These are phyloP conservation scores for Scartelaos histophorus DNA, from an alignment of 2,113 vertebrate species.

Conservation along the genomic window DNA sequence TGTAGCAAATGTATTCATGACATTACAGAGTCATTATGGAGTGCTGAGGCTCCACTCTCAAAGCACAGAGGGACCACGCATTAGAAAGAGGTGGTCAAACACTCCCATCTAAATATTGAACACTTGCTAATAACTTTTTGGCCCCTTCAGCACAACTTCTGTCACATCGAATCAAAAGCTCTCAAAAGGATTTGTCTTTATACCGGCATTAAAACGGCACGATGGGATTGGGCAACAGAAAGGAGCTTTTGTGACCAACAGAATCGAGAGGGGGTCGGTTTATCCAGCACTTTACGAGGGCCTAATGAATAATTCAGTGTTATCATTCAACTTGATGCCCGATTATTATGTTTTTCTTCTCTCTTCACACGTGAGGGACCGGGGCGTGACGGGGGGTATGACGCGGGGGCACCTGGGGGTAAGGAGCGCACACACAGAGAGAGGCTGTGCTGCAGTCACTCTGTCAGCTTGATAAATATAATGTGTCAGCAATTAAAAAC, in stretches of 20 bases:
- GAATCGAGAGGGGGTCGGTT: constrained; percentile 69
- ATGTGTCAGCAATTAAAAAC: constrained; percentile 96
- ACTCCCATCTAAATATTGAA: constrained; percentile 84
- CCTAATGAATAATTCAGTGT: constrained; percentile 95
- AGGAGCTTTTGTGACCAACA: constrained; percentile 73
- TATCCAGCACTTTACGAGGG: constrained; percentile 80
- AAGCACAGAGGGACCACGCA: constrained; percentile 23
- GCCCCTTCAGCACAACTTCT: constrained; percentile 70
- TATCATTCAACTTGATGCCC: constrained; percentile 83
- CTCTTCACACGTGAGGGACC: constrained; percentile 81
- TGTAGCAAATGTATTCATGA: constrained; percentile 50
- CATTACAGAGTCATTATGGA: constrained; percentile 51
- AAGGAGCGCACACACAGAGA: constrained; percentile 81
- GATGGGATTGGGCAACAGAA: constrained; percentile 75
- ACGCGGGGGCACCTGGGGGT: constrained; percentile 78
- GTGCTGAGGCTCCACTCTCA: constrained; percentile 25
- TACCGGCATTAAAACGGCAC: constrained; percentile 71
- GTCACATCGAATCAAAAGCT: constrained; percentile 69
- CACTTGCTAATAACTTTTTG: constrained; percentile 83
- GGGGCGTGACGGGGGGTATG: constrained; percentile 68
- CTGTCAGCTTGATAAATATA: constrained; percentile 96
- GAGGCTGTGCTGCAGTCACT: constrained; percentile 77
- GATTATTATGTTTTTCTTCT: constrained; percentile 83
- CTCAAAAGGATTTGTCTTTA: constrained; percentile 74
- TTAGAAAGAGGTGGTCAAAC: constrained; percentile 65